Evolutionary conservation across 2,888 invertebrate species (phyloP).

Genomic region (Shargacucullia verbasci): DNA sequence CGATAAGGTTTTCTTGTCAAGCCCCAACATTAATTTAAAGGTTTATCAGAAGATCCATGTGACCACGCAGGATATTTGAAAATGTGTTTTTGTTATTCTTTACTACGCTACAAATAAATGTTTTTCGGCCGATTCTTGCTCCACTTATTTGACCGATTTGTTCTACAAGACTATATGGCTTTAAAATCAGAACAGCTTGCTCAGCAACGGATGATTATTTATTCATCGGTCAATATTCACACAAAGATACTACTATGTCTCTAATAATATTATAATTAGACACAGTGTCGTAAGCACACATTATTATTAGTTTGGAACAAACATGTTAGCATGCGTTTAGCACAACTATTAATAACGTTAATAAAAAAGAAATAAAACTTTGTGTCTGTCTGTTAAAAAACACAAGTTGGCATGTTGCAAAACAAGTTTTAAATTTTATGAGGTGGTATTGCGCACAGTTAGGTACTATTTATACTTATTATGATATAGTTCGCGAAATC

Average conservation of each 20-base stretch:
- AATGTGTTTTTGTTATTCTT: too few species aligned
- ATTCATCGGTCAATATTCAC: slow-evolving; percentile 22
- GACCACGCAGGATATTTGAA: too few species aligned
- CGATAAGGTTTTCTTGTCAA: too few species aligned
- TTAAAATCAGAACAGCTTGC: slow-evolving; percentile 22
- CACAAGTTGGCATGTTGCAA: slow-evolving; percentile 62
- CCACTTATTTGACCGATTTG: slow-evolving; percentile 34
- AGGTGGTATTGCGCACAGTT: slow-evolving; percentile 62
- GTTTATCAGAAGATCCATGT: too few species aligned
- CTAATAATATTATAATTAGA: slow-evolving; percentile 25
- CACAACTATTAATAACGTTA: slow-evolving; percentile 55
- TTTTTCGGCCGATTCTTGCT: slow-evolving; percentile 4
- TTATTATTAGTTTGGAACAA: slow-evolving; percentile 40
- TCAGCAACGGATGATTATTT: slow-evolving; percentile 7
- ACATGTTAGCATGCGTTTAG: slow-evolving; percentile 50
- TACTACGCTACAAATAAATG: too few species aligned
- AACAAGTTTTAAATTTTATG: slow-evolving; percentile 64
- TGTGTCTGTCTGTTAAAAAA: slow-evolving; percentile 56
- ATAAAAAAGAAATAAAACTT: slow-evolving; percentile 58
- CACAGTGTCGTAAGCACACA: slow-evolving; percentile 34
- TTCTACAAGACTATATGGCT: slow-evolving; percentile 15
- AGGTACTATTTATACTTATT: slow-evolving; percentile 47
- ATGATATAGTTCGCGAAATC: slow-evolving; percentile 31
- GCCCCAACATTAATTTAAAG: too few species aligned
- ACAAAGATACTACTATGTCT: slow-evolving; percentile 17